Evolutionary conservation across 2,888 invertebrate genomes (phyloP), one percentile per base, ranked within the genome.

Genomic region (Catocala nupta): DNA sequence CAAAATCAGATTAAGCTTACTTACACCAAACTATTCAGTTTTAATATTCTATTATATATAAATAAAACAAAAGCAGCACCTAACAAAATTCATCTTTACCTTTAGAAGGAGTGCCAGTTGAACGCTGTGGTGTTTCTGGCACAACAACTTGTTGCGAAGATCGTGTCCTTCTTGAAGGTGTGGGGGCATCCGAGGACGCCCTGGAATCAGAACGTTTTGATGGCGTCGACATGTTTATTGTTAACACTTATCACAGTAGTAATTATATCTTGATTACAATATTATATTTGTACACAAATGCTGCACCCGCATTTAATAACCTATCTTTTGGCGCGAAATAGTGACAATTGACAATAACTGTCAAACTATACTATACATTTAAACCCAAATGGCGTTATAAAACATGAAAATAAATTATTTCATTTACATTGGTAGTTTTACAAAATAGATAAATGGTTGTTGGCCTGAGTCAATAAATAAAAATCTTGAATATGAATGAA

Each of bases 51-150:
- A 50, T 50, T n/a, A 50, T 25, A 43, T 42, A 50, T 1, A 25
- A 25, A 25, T 25, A 25, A 25, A 25, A 25, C 25, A 25, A 25
- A 25, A 25, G 25, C 25, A 25, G 25, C 4, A 25, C 25, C 1
- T 25, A 25, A 25, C 4, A 25, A 25, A 25, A 25, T 25, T 25
- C 25, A 47, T 50, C 50, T 5, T n/a, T 82, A 91, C 94, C 86
- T 83, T 93, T 87, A 3, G 91, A 87, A 55, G 93, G 89, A 51
- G 93, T 93, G 44, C 91, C 91, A 25, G 91, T 81, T 36, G 94
- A 90, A 52, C 91, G 86, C 70, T 94, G 94, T 7, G 95, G 94
- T 61, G 95, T 94, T 75, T 94, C 94, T 1, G 94, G 94, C 43
- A 94, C 92, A 59, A 94, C 88, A 63, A 93, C 76, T 81, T 93